Evolutionary conservation across 2,888 invertebrate species (phyloP).

Genomic region (Caenorhabditis sp.): DNA sequence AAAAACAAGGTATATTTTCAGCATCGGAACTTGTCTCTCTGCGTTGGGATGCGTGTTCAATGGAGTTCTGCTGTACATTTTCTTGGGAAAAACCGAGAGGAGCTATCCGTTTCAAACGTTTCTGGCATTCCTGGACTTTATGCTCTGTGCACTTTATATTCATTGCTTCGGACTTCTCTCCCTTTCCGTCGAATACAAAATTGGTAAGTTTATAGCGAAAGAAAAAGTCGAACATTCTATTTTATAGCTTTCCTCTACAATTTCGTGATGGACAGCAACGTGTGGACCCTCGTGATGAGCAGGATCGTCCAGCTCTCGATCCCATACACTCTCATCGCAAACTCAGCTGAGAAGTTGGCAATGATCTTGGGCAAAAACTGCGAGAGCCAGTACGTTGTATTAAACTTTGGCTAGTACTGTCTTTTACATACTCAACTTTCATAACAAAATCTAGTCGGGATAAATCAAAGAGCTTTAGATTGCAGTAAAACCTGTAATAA

Average conservation of each 20-base stretch:
- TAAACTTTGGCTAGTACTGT: not conserved
- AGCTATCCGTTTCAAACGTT: constrained; percentile 69
- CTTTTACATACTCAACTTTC: not conserved
- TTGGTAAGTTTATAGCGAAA: constrained; percentile 48
- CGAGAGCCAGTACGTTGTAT: constrained; percentile 45
- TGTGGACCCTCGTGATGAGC: constrained; percentile 64
- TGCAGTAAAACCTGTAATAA: constrained; percentile 40
- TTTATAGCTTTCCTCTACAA: constrained; percentile 65
- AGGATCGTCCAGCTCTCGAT: constrained; percentile 71
- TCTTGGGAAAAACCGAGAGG: constrained; percentile 55
- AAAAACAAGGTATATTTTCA: too few species aligned
- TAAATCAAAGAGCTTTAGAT: constrained; percentile 8
- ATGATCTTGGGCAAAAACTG: constrained; percentile 52
- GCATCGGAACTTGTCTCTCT: constrained; percentile 70
- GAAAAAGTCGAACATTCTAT: not conserved
- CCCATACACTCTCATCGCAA: constrained; percentile 76
- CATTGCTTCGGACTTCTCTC: constrained; percentile 66
- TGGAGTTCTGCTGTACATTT: constrained; percentile 69
- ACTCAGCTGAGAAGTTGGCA: constrained; percentile 70
- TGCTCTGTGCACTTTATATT: constrained; percentile 72
- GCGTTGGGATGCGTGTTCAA: constrained; percentile 71
- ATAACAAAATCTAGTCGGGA: not conserved
- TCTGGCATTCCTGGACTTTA: constrained; percentile 71
- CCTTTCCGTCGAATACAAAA: constrained; percentile 54
- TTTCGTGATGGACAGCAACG: constrained; percentile 65